phyloP scores from a whole-genome alignment of 1,140 invertebrate species.

The Panagrolaimus sp. region DNA sequence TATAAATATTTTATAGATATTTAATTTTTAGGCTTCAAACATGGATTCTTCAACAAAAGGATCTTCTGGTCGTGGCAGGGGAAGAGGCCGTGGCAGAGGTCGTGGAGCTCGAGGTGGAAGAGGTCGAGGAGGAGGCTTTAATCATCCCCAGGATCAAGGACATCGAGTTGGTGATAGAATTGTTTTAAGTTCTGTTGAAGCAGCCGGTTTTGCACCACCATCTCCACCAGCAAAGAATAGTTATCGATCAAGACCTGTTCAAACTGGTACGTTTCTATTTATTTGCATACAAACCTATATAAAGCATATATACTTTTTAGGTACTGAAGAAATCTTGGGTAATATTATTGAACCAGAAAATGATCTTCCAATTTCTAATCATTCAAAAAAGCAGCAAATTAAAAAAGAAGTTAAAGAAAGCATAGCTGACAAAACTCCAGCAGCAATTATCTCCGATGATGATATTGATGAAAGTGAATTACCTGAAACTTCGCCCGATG shows the following conservation, averaged over 20 bases:
- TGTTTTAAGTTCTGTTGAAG: background rate
- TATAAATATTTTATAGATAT: no score
- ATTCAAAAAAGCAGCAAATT: no score
- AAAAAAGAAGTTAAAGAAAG: background rate
- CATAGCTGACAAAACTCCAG: background rate
- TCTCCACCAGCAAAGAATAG: background rate
- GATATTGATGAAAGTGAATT: background rate
- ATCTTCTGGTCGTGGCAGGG: no score
- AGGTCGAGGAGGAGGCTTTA: background rate
- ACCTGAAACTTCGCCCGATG: background rate
- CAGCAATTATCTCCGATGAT: background rate
- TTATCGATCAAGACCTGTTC: background rate
- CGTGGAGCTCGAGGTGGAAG: background rate
- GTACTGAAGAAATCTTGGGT: conserved; percentile 8
- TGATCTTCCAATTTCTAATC: background rate
- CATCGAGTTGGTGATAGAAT: background rate
- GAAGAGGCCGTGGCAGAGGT: background rate
- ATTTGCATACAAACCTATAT: background rate
- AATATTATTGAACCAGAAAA: conserved; percentile 5
- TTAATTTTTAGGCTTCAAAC: no score
- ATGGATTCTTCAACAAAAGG: no score
- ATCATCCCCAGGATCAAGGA: background rate
- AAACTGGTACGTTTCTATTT: background rate
- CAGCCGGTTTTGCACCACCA: background rate
- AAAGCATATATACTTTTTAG: background rate